These are phyloP conservation scores for Rhingia campestris DNA, from an alignment of 2,888 invertebrate species.

Conservation along the genomic window DNA sequence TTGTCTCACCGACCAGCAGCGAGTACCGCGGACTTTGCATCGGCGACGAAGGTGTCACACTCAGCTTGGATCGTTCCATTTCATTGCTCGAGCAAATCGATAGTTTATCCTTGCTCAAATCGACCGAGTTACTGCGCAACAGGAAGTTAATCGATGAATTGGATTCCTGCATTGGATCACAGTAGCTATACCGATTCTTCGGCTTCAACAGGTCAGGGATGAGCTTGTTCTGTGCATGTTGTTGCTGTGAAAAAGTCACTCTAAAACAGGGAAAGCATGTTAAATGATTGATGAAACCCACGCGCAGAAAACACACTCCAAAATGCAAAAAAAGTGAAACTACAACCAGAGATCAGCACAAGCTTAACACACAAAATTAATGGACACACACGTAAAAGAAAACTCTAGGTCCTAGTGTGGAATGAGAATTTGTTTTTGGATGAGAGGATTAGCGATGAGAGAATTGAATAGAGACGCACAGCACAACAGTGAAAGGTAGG, in stretches of 20 bases:
- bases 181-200: conserved; percentile 79
- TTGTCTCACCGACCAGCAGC: conserved; percentile 82
- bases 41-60: conserved; percentile 82
- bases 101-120: conserved; percentile 76
- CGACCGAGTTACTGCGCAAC: conserved; percentile 77
- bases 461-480: conserved; percentile 19
- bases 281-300: conserved; percentile 32
- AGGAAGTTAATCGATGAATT: conserved; percentile 75
- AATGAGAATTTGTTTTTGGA: conserved; percentile 24
- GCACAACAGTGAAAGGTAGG: conserved; percentile 6
- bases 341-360: conserved; percentile 66
- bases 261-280: conserved; percentile 36
- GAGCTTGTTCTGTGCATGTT: conserved; percentile 74
- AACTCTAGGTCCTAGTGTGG: conserved; percentile 35
- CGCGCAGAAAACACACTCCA: conserved; percentile 42
- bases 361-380: conserved; percentile 50
- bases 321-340: conserved; percentile 52
- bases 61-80: conserved; percentile 79
- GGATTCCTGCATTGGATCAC: conserved; percentile 75
- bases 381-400: conserved; percentile 39
- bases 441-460: conserved; percentile 38
- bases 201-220: conserved; percentile 76
- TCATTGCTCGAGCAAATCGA: conserved; percentile 72
- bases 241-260: conserved; percentile 71
- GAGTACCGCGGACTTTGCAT: conserved; percentile 82